Percentiles rank a stretch among this genome's conserved stretches.
Evolutionary conservation across 2,797 vertebrate genomes (phyloP).

Genomic region (Alfaro cultratus): DNA sequence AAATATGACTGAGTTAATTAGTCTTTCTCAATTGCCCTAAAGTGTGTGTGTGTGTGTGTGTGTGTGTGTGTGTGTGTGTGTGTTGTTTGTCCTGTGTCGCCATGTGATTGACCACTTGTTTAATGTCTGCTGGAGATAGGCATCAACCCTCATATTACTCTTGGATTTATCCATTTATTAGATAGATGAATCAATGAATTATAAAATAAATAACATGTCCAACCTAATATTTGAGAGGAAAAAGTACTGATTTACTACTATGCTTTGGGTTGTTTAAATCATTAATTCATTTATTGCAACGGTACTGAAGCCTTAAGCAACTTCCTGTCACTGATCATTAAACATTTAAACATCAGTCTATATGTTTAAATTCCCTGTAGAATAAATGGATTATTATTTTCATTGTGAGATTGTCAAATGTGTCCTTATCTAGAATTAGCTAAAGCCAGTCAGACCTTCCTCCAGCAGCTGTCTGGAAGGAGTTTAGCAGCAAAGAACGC

Average conservation of each 20-base stretch:
- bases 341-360: not conserved
- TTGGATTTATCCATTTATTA: not conserved
- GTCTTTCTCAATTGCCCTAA: not conserved
- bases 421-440: not conserved
- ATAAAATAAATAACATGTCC: not conserved
- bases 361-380: not conserved
- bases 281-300: not conserved
- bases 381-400: not conserved
- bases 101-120: too few relatives aligned
- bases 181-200: not conserved
- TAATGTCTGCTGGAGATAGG: not conserved
- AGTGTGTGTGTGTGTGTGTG: not conserved
- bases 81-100: not conserved
- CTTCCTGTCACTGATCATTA: not conserved
- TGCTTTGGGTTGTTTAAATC: not conserved
- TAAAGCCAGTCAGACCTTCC: not conserved
- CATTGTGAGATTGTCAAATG: not conserved
- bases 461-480: not conserved
- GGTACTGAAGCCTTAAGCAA: not conserved
- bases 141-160: not conserved
- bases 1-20: conserved; percentile 3
- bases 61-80: too few relatives aligned
- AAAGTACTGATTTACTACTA: not conserved
- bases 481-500: not conserved
- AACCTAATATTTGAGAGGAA: not conserved